Conservation (phyloP, 1,140 invertebrate genomes). For the Scaptomyza graminum region DNA sequence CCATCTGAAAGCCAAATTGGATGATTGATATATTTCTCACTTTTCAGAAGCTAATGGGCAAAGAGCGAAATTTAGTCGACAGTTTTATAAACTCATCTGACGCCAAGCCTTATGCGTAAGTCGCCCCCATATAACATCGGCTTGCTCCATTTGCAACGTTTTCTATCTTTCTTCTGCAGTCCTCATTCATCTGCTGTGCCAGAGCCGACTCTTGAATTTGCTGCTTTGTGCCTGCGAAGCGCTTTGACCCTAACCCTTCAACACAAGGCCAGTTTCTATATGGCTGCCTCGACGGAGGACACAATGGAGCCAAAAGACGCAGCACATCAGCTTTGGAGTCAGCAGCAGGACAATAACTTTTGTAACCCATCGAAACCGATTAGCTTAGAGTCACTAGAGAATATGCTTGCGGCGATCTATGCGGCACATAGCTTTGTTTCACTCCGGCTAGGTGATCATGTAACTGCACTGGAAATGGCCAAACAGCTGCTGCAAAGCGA, state of each 20-base stretch:
- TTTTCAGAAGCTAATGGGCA: constrained; percentile 51
- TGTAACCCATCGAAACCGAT: constrained; percentile 84
- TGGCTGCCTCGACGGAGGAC: constrained; percentile 68
- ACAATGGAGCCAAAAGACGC: constrained; percentile 82
- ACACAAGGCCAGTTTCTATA: constrained; percentile 84
- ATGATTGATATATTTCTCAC: not conserved
- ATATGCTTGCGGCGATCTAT: constrained; percentile 89
- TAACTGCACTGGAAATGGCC: constrained; percentile 91
- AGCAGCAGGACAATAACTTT: constrained; percentile 81
- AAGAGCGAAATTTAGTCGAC: constrained; percentile 52
- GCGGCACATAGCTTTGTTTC: constrained; percentile 92
- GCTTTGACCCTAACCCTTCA: constrained; percentile 87
- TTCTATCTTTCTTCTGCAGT: constrained; percentile 83
- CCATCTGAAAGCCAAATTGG: not conserved
- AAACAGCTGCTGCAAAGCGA: constrained; percentile 67
- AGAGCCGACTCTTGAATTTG: constrained; percentile 95
- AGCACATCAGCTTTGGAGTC: constrained; percentile 68
- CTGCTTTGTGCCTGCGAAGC: constrained; percentile 93
- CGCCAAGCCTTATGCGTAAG: constrained; percentile 59
- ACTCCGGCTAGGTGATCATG: constrained; percentile 93
- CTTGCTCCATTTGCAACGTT: not conserved
- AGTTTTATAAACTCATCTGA: constrained; percentile 12
- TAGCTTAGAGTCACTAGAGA: constrained; percentile 76
- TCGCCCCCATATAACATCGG: not conserved
- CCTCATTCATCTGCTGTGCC: constrained; percentile 92